phyloP scores from a whole-genome alignment of 2,888 invertebrate species.

The Lissonota sp. region DNA sequence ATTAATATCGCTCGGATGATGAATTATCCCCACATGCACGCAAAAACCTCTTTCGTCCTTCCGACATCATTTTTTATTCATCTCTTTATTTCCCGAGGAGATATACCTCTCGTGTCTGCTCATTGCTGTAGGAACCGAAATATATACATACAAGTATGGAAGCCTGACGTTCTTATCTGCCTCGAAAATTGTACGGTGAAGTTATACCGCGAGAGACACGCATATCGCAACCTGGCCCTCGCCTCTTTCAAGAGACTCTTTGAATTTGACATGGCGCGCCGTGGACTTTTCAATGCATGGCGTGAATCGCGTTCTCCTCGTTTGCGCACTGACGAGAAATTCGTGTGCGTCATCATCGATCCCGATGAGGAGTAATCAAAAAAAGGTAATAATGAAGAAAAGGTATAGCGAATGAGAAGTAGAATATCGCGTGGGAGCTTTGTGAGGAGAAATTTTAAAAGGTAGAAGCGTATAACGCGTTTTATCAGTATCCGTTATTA shows the following conservation, averaged over 20 bases:
- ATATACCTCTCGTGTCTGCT: constrained; percentile 29
- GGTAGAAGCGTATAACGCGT: neutral
- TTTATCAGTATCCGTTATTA: constrained; percentile 37
- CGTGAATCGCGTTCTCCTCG: neutral
- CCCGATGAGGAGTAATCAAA: constrained; percentile 5
- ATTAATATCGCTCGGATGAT: constrained; percentile 79
- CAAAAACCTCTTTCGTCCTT: constrained; percentile 11
- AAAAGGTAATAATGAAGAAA: neutral
- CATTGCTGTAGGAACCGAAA: neutral
- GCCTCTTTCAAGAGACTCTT: constrained; percentile 47
- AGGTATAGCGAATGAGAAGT: neutral
- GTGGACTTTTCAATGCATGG: constrained; percentile 1
- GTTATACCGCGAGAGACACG: constrained; percentile 32
- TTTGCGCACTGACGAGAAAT: constrained; percentile 38
- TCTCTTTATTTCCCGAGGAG: constrained; percentile 50
- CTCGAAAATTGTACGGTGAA: constrained; percentile 41
- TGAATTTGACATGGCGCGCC: constrained; percentile 45
- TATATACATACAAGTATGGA: constrained; percentile 22
- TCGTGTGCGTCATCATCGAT: constrained; percentile 50
- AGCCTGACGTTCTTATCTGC: constrained; percentile 59
- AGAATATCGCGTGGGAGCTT: constrained; percentile 42
- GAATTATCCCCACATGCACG: constrained; percentile 71
- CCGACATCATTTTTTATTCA: constrained; percentile 38
- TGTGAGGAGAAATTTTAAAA: constrained; percentile 8
- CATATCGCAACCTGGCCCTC: neutral